Percentiles rank a stretch among this genome's conserved stretches.
Evolutionary conservation across 2,797 vertebrate species (phyloP).

Genomic region (Epinephelus malabaricus): DNA sequence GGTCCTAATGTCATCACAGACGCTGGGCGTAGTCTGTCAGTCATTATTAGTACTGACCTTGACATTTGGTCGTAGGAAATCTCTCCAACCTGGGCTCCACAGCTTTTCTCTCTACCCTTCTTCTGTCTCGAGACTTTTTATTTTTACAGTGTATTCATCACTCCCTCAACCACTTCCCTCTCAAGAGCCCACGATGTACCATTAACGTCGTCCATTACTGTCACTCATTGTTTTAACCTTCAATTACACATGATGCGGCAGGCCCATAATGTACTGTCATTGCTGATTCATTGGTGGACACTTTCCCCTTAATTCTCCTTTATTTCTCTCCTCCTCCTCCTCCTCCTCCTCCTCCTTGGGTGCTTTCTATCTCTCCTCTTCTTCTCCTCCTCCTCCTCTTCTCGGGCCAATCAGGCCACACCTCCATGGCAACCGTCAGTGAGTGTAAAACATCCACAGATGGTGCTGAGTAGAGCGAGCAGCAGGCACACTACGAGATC

Average conservation of each 20-base stretch:
- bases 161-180: constrained; percentile 11
- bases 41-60: constrained; percentile 73
- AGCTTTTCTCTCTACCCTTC: background rate
- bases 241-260: constrained; percentile 61
- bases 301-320: constrained; percentile 76
- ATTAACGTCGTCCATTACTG: constrained; percentile 58
- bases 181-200: constrained; percentile 10
- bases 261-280: constrained; percentile 79
- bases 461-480: constrained; percentile 85
- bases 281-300: constrained; percentile 85
- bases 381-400: constrained; percentile 57
- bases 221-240: constrained; percentile 65
- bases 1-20: constrained; percentile 57
- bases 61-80: constrained; percentile 47
- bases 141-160: constrained; percentile 25
- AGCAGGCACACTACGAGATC: constrained; percentile 79
- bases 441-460: constrained; percentile 89
- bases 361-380: constrained; percentile 53
- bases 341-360: constrained; percentile 55
- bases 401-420: constrained; percentile 84
- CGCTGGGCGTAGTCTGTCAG: constrained; percentile 36
- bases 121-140: background rate
- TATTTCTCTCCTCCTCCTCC: constrained; percentile 64
- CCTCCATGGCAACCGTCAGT: constrained; percentile 88
- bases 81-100: background rate